A percentile compares a stretch with the other conserved stretches of the same genome.
Evolutionary conservation across 2,888 invertebrate species (phyloP).

Genomic region (Lithophane socia): DNA sequence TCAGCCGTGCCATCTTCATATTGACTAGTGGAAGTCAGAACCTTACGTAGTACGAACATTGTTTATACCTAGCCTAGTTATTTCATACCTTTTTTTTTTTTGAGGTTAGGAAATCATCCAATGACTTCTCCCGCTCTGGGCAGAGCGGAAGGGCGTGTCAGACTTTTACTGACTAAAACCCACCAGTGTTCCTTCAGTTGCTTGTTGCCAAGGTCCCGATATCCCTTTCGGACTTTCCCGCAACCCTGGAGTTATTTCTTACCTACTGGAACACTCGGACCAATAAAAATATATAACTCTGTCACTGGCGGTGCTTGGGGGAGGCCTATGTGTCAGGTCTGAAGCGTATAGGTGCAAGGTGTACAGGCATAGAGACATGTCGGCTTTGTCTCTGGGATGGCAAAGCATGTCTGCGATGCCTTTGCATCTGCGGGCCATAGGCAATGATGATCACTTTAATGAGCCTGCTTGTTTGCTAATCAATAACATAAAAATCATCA

Average conservation of each 20-base stretch:
- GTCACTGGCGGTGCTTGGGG: no score
- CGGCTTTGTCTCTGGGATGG: not conserved
- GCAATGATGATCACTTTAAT: not conserved
- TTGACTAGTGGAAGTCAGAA: slow-evolving; percentile 58
- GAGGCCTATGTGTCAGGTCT: not conserved
- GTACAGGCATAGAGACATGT: not conserved
- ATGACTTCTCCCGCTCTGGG: no score
- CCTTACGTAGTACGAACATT: slow-evolving; percentile 30
- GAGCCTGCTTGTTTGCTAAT: not conserved
- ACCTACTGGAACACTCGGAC: not conserved
- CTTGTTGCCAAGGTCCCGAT: no score
- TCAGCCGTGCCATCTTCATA: slow-evolving; percentile 66
- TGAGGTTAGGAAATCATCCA: no score
- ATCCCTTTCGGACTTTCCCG: no score
- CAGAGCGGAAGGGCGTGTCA: no score
- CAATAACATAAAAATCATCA: not conserved
- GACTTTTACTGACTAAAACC: no score
- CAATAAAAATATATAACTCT: not conserved
- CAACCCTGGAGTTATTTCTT: not conserved
- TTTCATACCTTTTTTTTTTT: not conserved
- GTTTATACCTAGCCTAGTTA: no score
- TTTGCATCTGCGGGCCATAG: not conserved
- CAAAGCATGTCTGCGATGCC: not conserved
- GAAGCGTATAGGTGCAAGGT: not conserved
- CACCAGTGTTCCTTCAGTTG: no score